Conservation (phyloP, 2,113 vertebrate genomes). For the Pantherophis guttatus region DNA sequence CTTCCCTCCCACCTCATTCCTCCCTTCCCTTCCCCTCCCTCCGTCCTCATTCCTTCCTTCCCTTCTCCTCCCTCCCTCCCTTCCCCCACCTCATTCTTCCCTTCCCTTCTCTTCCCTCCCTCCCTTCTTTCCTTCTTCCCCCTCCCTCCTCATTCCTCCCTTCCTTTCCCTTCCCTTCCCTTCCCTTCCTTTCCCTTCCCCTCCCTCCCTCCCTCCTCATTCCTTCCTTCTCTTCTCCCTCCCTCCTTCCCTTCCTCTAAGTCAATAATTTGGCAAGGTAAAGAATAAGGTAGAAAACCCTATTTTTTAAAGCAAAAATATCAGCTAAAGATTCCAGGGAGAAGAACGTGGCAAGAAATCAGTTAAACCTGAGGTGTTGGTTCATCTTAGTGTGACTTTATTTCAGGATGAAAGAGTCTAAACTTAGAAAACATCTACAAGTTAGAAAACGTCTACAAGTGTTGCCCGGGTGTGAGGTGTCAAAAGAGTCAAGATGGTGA, state of each 20-base stretch:
- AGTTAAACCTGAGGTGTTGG: neutral
- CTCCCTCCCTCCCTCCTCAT: too few relatives aligned
- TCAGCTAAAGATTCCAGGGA: neutral
- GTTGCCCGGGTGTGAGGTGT: neutral
- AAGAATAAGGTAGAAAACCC: neutral
- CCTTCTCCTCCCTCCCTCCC: too few relatives aligned
- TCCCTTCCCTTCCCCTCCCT: too few relatives aligned
- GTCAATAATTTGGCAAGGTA: neutral
- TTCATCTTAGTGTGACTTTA: neutral
- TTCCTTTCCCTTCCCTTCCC: too few relatives aligned
- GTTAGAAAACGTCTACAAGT: too few relatives aligned
- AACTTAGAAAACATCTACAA: neutral
- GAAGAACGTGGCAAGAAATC: neutral
- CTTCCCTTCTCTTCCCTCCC: neutral
- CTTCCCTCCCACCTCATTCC: too few relatives aligned
- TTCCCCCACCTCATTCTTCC: neutral
- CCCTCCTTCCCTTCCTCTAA: neutral
- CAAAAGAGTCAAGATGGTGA: neutral
- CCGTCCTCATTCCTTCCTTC: neutral
- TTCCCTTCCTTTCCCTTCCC: too few relatives aligned
- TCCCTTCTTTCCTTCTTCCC: too few relatives aligned
- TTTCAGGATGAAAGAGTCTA: neutral
- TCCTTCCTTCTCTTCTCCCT: too few relatives aligned
- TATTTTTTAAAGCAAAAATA: too few relatives aligned
- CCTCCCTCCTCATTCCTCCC: too few relatives aligned